phyloP scores from a whole-genome alignment of 2,888 invertebrate genomes.

The Eupithecia pulchellata region DNA sequence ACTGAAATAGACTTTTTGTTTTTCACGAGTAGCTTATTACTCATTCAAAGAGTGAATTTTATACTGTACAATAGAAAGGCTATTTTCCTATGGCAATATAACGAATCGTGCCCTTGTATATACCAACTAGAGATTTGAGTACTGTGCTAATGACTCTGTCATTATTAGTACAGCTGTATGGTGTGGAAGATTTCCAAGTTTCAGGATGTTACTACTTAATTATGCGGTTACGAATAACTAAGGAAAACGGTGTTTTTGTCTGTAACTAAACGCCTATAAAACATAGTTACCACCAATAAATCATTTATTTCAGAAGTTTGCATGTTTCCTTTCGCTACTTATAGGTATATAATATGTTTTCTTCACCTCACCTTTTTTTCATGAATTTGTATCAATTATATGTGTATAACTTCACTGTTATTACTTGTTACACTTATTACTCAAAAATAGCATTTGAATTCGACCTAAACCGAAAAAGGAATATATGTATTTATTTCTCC shows the following conservation, averaged over 20 bases:
- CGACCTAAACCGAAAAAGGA: too few relatives aligned
- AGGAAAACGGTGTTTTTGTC: background rate
- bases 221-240: background rate
- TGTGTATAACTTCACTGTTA: too few relatives aligned
- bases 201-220: background rate
- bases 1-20: constrained; percentile 38
- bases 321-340: background rate
- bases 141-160: constrained; percentile 12
- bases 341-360: background rate
- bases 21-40: constrained; percentile 28
- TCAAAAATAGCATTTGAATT: too few relatives aligned
- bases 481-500: too few relatives aligned
- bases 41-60: constrained; percentile 15
- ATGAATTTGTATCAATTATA: too few relatives aligned
- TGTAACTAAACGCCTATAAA: background rate
- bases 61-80: constrained; percentile 13
- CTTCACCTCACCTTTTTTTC: too few relatives aligned
- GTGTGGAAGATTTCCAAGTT: constrained; percentile 10
- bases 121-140: constrained; percentile 5
- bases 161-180: background rate
- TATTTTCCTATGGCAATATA: constrained; percentile 15
- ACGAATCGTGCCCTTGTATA: constrained; percentile 6
- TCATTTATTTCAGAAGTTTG: background rate
- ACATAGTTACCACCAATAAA: background rate
- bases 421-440: too few relatives aligned